phyloP scores from a whole-genome alignment of 2,797 vertebrate genomes.

The Pseudochirops corinnae region DNA sequence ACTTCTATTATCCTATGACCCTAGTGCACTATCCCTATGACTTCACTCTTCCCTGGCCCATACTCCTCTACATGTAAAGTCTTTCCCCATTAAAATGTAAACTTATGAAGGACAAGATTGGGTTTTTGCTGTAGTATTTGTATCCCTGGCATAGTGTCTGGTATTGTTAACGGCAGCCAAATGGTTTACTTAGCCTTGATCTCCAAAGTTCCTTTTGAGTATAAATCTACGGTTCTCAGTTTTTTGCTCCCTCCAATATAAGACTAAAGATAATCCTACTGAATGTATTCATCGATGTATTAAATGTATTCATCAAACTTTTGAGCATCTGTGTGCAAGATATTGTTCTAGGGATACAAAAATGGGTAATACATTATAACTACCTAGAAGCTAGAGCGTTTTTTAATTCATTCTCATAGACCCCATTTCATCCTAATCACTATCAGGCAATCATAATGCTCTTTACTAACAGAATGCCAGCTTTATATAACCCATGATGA shows the following conservation, averaged over 20 bases:
- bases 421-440: background rate
- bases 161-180: too few species aligned
- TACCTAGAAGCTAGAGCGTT: background rate
- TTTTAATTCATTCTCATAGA: background rate
- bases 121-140: background rate
- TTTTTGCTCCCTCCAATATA: background rate
- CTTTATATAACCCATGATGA: slow-evolving; percentile 34
- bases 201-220: background rate
- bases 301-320: background rate
- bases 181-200: background rate
- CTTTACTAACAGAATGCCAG: slow-evolving; percentile 18
- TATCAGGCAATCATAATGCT: background rate
- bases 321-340: background rate
- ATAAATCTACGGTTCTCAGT: background rate
- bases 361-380: background rate
- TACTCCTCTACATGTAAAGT: background rate
- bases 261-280: slow-evolving; percentile 6
- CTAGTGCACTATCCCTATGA: background rate
- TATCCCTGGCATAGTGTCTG: background rate
- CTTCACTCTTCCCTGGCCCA: background rate
- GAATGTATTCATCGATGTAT: too few species aligned
- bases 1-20: slow-evolving; percentile 30
- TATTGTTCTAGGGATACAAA: background rate
- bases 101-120: background rate
- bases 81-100: background rate